Conservation (phyloP, 2,113 vertebrate species). For the Gymnarchus niloticus region DNA sequence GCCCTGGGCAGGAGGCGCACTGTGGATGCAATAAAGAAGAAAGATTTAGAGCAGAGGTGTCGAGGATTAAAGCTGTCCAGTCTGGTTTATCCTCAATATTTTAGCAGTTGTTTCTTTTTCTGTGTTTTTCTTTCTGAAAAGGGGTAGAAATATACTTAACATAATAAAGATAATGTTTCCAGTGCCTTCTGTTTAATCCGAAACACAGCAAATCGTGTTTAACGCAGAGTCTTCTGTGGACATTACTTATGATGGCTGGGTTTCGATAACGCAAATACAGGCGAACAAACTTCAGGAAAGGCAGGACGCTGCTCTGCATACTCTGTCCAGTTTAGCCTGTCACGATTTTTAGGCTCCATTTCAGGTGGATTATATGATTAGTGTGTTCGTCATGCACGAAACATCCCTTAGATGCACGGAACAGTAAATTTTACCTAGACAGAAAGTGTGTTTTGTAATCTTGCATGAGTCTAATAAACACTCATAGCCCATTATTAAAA, state of each 20-base stretch:
- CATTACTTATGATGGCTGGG: background rate
- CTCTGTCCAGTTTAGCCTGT: background rate
- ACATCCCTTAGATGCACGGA: background rate
- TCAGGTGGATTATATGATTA: background rate
- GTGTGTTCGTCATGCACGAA: background rate
- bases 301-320: background rate
- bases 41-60: background rate
- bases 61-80: background rate
- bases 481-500: background rate
- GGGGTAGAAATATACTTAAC: background rate
- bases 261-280: background rate
- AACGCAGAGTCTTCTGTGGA: background rate
- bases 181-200: background rate
- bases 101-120: background rate
- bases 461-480: background rate
- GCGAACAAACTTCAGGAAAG: background rate
- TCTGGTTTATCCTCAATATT: too few relatives aligned
- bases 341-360: background rate
- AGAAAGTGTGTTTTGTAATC: background rate
- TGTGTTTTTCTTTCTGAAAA: background rate
- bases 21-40: background rate
- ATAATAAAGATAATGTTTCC: background rate
- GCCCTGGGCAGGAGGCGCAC: background rate
- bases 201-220: background rate
- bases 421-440: background rate